Evolutionary conservation across 1,140 invertebrate genomes (phyloP), one percentile per base, ranked within the genome.

Genomic region (Odontomachus brunneus): DNA sequence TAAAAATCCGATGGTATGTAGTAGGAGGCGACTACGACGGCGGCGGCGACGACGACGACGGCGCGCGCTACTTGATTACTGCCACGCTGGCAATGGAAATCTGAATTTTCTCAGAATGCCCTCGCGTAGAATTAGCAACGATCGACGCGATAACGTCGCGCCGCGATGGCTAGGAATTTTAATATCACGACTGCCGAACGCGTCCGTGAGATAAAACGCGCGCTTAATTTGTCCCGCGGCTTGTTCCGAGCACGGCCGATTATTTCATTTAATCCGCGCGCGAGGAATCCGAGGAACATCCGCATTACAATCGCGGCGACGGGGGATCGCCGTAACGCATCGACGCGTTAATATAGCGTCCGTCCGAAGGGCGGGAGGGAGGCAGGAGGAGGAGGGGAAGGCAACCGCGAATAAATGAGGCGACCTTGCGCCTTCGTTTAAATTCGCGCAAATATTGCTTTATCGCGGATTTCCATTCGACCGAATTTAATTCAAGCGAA

Each of bases 1-100:
- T 80, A 80, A 80, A 80, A 80, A 33, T 80, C 53, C 53, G 65
- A 80, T 59, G 33, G 65, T 80, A 80, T 71, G 75, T 80, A 80
- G 29, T 22, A 48, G n/a, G 38, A 44, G 38, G n/a, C n/a, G n/a
- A n/a, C n/a, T n/a, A n/a, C n/a, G n/a, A n/a, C n/a, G n/a, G n/a
- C n/a, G n/a, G n/a, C n/a, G n/a, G n/a, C n/a, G n/a, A n/a, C n/a
- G n/a, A n/a, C n/a, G n/a, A 44, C 33, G 22, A 7, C 15, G 66
- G 12, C 65, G 65, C 65, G n/a, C n/a, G 33, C 69, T 80, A 71
- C 75, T 80, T 80, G 65, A 80, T 80, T 80, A 80, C 38, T 38
- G 33, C 38, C 65, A 48, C 51, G 55, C 57, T 59, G 38, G 53
- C 69, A 80, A 80, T 80, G 65, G 65, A 80, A 80, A 80, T 80